Evolutionary conservation across 1,140 invertebrate genomes (phyloP), one percentile per base, ranked within the genome.

Genomic region (Galendromus occidentalis): DNA sequence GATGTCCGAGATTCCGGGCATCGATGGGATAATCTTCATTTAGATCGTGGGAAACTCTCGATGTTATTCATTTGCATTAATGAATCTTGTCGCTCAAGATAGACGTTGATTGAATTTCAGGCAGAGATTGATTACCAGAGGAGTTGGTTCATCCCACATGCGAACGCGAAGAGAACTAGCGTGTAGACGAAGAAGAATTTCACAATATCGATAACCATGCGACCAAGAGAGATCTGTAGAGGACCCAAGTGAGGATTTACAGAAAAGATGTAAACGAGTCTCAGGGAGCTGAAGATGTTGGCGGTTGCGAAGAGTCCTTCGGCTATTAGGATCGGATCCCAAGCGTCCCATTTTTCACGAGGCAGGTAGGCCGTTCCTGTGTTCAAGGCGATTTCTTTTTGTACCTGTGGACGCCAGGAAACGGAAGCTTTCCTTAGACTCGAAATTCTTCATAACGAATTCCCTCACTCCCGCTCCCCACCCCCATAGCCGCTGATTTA

Each of bases 191-290:
- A 90, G 75, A 91, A 90, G 77, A 96, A 98, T 76, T 96, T 96
- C 79, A 96, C 85, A 59, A 97, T 96, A 75, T 98, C 93, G 80
- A 94, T 86, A 66, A 97, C 89, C 93, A 98, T 97, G 69, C 91
- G 81, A 59, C 90, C 94, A 22, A 97, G 80, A 7, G 91, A 95
- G 59, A 98, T 94, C 80, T 98, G 94, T 65, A 98, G 81, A 66
- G 94, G 93, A 66, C 94, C 94, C 73, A 98, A 79, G 78, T 97
- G 90, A 28, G 94, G 93, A 80, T 97, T 98, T 64, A 98, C 91
- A 59, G 93, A 97, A 79, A 98, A 98, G 76, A 98, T 97, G 80
- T 96, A 96, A 71, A 98, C 93, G 71, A 98, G 80, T 79, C 97
- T 98, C 66, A 98, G 81, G 65, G 91, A 95, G 79, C 90, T 91